A percentile compares a stretch with the other conserved stretches of the same genome.
Evolutionary conservation across 2,888 invertebrate genomes (phyloP).

Genomic region (Brachyptera putata): DNA sequence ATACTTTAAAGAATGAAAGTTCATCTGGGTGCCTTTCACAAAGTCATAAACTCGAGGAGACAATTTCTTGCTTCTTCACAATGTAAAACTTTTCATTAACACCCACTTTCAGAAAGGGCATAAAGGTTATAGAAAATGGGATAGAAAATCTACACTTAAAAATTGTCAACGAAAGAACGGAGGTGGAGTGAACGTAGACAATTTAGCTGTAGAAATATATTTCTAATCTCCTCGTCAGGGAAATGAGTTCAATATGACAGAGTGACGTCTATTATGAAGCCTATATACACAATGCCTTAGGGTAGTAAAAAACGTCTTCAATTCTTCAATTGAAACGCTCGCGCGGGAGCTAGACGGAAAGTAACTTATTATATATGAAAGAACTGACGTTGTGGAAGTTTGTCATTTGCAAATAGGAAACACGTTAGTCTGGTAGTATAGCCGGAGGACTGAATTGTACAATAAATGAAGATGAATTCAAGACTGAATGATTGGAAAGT

Average conservation of each 20-base stretch:
- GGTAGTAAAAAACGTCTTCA: background rate
- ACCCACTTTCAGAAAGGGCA: background rate
- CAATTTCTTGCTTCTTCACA: background rate
- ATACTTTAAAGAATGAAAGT: too few species aligned
- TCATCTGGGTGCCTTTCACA: background rate
- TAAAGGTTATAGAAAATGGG: background rate
- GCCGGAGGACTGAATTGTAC: too few species aligned
- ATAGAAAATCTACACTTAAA: background rate
- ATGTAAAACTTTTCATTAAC: slow-evolving; percentile 17
- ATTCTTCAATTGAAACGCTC: too few species aligned
- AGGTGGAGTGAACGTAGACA: background rate
- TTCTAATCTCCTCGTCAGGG: slow-evolving; percentile 3
- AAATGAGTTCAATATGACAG: background rate
- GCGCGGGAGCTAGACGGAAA: background rate
- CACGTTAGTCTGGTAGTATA: too few species aligned
- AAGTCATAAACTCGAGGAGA: background rate
- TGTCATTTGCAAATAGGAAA: slow-evolving; percentile 5
- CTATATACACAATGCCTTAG: background rate
- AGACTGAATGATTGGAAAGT: slow-evolving; percentile 8
- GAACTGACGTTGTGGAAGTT: slow-evolving; percentile 10
- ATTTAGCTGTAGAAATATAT: background rate
- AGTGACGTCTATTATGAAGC: background rate
- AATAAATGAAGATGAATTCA: slow-evolving; percentile 16
- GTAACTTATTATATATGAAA: background rate
- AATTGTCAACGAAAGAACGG: background rate